Evolutionary conservation across 2,797 vertebrate species (phyloP).

Genomic region (Avahi laniger): DNA sequence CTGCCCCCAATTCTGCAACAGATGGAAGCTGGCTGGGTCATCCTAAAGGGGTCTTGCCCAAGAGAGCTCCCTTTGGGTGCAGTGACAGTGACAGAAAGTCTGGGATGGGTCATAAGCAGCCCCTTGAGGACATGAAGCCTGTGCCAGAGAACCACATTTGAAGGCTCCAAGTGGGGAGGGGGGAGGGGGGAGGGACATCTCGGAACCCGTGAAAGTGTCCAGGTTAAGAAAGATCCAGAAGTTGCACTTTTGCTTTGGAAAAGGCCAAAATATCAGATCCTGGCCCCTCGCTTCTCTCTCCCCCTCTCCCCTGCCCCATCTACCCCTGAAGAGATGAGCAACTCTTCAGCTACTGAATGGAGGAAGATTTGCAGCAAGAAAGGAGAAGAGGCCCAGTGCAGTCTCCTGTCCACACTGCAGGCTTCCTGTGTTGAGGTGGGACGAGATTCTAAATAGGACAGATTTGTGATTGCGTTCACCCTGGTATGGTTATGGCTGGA

Average conservation of each 20-base stretch:
- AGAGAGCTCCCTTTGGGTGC: not conserved
- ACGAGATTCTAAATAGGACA: not conserved
- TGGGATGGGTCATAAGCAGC: not conserved
- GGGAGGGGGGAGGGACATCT: not conserved
- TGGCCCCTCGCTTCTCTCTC: not conserved
- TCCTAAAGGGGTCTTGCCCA: not conserved
- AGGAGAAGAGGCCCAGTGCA: not conserved
- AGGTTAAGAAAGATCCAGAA: not conserved
- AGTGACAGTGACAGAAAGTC: not conserved
- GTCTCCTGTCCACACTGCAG: not conserved
- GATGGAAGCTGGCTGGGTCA: not conserved
- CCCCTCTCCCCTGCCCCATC: not conserved
- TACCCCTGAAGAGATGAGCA: not conserved
- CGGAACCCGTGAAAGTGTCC: not conserved
- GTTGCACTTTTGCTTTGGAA: not conserved
- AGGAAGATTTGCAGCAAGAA: not conserved
- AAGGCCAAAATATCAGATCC: not conserved
- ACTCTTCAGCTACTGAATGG: not conserved
- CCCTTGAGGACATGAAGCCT: not conserved
- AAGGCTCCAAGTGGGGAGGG: not conserved
- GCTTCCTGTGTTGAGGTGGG: not conserved
- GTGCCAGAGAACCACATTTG: not conserved
- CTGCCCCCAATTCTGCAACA: not conserved
- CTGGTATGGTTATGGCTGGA: not conserved
- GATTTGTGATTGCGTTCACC: not conserved